Conservation (phyloP, 2,113 vertebrate genomes). For the Nesogale talazaci region DNA sequence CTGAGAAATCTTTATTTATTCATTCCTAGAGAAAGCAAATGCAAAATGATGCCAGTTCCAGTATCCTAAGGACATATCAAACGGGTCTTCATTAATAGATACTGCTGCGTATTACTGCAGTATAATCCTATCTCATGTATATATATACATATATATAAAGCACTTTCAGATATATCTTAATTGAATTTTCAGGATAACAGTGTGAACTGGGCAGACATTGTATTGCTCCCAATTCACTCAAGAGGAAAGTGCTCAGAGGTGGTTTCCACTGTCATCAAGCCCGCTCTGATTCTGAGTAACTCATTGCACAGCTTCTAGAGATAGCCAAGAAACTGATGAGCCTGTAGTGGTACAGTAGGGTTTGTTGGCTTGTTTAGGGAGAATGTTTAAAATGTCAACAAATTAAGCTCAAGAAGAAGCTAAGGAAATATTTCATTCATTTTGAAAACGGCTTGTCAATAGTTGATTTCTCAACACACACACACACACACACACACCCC, state of each 20-base stretch:
- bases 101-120: neutral
- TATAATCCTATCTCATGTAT: neutral
- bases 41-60: neutral
- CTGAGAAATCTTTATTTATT: neutral
- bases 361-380: too few relatives aligned
- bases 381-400: neutral
- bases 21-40: neutral
- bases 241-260: neutral
- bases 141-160: neutral
- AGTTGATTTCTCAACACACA: neutral
- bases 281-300: neutral
- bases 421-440: neutral
- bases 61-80: neutral
- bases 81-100: neutral
- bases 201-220: neutral
- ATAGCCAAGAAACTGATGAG: neutral
- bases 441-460: constrained; percentile 15
- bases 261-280: neutral
- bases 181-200: neutral
- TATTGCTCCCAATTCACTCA: constrained; percentile 8
- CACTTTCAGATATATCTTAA: neutral
- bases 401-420: neutral
- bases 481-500: too few relatives aligned
- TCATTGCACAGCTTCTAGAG: neutral
- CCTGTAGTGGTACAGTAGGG: neutral